Evolutionary conservation across 2,113 vertebrate species (phyloP), one percentile per base, ranked within the genome.

Genomic region (Pterocles orientalis): DNA sequence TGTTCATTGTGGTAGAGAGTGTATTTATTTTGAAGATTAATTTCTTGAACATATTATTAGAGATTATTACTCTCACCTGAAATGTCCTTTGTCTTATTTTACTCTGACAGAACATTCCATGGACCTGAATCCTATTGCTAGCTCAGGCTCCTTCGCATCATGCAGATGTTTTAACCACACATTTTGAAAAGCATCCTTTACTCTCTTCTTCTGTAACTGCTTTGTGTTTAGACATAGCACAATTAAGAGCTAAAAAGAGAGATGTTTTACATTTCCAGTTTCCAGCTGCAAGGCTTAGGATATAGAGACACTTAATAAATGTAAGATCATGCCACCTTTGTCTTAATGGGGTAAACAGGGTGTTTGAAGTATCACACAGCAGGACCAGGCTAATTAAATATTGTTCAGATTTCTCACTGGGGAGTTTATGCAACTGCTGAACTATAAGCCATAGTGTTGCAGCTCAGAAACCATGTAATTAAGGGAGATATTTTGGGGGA

Each of bases 351-450:
- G 76, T 84, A 95, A 96, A 92, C 90, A 83, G 68, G 82, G 69
- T 86, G 80, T 88, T 93, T 93, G 88, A 68, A 93, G 69, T 64
- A 90, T n/a, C 77, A 82, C 88, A 29, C 92, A 96, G 93, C 77
- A 96, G 82, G 90, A 93, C 57, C 14, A 5, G 28, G 53, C 82
- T 95, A 95, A 97, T 94, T 96, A 95, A 96, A 86, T 90, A 96
- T 57, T 92, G 90, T 78, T 96, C 85, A 82, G 64, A 60, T 75
- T 83, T 70, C 82, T 76, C 95, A 94, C 76, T 84, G 86, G 80
- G 80, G 64, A 90, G 82, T 86, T 94, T 88, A 90, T 81, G 86
- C 65, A 93, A 86, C 47, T 68, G 47, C 36, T 92, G 94, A 90
- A 86, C 60, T 83, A 56, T 41, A 90, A 92, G 72, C 39, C 1